Conservation (phyloP, 2,888 invertebrate species). For the Sinhomidia bicolor region DNA sequence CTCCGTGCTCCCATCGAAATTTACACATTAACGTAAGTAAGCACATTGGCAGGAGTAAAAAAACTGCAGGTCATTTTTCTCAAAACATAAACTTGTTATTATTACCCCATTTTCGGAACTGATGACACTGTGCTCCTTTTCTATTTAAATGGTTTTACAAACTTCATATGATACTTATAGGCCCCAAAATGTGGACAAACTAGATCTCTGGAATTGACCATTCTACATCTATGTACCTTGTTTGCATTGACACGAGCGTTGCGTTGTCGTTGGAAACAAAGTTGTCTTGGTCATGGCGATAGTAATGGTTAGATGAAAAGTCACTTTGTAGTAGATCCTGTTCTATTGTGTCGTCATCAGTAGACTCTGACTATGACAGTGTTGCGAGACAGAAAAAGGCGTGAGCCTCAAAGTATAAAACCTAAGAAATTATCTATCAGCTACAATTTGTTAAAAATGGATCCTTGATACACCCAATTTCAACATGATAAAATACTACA, state of each 20-base stretch:
- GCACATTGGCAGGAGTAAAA: no score
- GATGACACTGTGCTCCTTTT: neutral
- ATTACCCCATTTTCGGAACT: conserved; percentile 3
- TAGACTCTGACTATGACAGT: neutral
- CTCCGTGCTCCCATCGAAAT: neutral
- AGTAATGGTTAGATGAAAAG: neutral
- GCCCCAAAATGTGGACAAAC: no score
- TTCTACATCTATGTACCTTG: no score
- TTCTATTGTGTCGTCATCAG: neutral
- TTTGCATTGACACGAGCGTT: no score
- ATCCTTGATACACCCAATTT: conserved; percentile 45
- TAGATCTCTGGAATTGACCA: no score
- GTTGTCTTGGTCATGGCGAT: no score
- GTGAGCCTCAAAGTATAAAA: neutral
- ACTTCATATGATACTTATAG: no score
- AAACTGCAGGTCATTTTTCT: neutral
- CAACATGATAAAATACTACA: neutral
- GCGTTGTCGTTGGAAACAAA: no score
- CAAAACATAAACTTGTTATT: conserved; percentile 9
- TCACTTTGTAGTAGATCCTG: no score
- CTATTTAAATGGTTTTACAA: neutral
- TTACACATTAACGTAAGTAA: neutral
- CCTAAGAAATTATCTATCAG: neutral
- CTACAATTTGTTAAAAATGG: conserved; percentile 6
- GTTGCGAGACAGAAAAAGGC: conserved; percentile 10